phyloP scores from a whole-genome alignment of 2,113 vertebrate genomes.

The Tursiops truncatus region DNA sequence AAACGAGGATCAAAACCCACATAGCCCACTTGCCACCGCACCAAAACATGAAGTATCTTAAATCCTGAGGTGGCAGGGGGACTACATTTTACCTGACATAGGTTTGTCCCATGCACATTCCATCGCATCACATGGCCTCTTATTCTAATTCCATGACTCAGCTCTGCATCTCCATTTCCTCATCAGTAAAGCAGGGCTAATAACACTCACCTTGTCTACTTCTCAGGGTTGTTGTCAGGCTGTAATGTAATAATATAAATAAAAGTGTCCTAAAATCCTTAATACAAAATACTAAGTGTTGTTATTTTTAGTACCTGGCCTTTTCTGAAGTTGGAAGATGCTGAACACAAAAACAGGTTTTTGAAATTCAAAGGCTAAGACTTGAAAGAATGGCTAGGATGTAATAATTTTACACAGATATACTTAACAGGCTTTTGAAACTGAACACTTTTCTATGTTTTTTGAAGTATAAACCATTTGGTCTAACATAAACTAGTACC shows the following conservation, averaged over 20 bases:
- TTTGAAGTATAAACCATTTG: not conserved
- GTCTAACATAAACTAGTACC: not conserved
- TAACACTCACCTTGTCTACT: not conserved
- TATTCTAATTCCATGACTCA: not conserved
- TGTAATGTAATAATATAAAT: not conserved
- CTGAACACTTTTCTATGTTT: not conserved
- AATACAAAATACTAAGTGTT: not conserved
- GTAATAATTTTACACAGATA: not conserved
- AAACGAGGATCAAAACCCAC: not conserved
- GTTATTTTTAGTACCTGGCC: not conserved
- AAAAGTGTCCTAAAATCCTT: not conserved
- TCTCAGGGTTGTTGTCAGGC: not conserved
- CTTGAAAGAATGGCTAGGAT: not conserved
- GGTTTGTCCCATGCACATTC: not conserved
- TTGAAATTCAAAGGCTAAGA: not conserved
- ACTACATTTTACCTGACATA: not conserved
- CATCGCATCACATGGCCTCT: not conserved
- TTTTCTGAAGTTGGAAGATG: not conserved
- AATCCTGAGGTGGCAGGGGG: not conserved
- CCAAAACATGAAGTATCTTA: not conserved
- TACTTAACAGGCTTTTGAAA: not conserved
- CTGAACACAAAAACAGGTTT: slow-evolving; percentile 24
- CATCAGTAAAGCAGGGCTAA: not conserved
- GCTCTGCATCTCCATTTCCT: not conserved
- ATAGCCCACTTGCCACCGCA: not conserved